phyloP scores from a whole-genome alignment of 2,888 invertebrate genomes.

The Nomada lathburiana region DNA sequence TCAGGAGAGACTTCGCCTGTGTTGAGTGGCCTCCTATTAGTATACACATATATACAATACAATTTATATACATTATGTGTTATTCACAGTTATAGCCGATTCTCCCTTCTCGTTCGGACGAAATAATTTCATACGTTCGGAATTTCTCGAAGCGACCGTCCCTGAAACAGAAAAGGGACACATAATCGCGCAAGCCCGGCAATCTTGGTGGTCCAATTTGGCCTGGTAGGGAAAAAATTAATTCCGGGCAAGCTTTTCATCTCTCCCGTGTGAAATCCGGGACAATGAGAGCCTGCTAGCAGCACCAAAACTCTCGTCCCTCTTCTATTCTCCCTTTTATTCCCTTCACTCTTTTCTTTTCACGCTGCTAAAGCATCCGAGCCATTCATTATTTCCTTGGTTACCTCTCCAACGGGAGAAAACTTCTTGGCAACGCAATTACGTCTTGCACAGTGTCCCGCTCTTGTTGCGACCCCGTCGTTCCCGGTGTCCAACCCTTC shows the following conservation, averaged over 20 bases:
- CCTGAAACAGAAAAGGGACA: conserved; percentile 30
- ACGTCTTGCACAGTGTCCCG: conserved; percentile 76
- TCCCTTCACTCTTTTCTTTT: conserved; percentile 3
- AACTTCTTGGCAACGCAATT: conserved; percentile 84
- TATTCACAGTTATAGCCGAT: no score
- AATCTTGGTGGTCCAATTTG: conserved; percentile 72
- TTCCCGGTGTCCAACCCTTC: conserved; percentile 25
- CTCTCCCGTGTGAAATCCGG: conserved; percentile 69
- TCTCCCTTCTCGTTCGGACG: neutral
- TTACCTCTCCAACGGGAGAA: conserved; percentile 80
- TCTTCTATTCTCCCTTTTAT: conserved; percentile 34
- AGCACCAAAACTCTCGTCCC: conserved; percentile 63
- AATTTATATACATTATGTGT: neutral
- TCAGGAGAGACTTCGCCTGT: no score
- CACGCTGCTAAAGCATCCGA: conserved; percentile 62
- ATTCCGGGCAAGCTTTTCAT: conserved; percentile 68
- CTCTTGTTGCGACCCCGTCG: conserved; percentile 36
- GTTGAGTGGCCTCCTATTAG: no score
- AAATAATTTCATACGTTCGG: neutral
- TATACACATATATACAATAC: neutral
- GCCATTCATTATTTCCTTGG: conserved; percentile 84
- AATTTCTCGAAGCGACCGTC: conserved; percentile 30
- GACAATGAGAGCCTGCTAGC: conserved; percentile 63
- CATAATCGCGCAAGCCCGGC: conserved; percentile 42
- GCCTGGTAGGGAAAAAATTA: conserved; percentile 65